phyloP scores from a whole-genome alignment of 2,113 vertebrate species.

The Addax nasomaculatus region DNA sequence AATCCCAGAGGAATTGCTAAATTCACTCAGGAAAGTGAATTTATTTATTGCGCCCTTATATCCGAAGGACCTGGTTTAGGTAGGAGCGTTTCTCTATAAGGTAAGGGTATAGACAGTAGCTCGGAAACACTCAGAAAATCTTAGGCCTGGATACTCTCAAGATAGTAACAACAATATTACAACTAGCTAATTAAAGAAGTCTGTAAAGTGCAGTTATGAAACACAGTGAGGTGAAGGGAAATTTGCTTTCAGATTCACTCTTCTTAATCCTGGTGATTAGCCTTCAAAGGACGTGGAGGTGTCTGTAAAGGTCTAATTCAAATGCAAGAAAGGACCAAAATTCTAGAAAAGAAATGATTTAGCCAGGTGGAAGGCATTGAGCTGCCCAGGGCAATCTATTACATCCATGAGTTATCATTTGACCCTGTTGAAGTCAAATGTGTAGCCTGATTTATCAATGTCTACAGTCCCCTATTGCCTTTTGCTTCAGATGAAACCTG shows the following conservation, averaged over 20 bases:
- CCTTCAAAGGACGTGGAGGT: background rate
- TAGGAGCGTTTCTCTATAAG: background rate
- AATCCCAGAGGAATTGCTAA: background rate
- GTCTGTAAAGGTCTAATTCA: background rate
- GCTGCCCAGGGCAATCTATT: background rate
- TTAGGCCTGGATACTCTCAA: background rate
- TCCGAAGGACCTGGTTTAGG: background rate
- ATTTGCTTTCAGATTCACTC: background rate
- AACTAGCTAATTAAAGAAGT: constrained; percentile 11
- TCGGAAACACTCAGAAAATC: background rate
- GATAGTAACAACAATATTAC: background rate
- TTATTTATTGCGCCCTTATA: background rate
- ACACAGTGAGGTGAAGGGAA: background rate
- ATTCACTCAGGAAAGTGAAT: background rate
- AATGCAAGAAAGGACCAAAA: background rate
- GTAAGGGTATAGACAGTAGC: background rate
- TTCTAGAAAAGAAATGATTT: background rate
- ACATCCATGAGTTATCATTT: background rate
- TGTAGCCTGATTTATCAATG: background rate
- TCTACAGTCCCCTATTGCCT: background rate
- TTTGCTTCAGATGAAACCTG: background rate
- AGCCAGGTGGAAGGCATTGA: background rate
- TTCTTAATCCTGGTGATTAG: background rate
- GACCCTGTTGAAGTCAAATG: background rate
- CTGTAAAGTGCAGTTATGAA: background rate